A percentile compares a stretch with the other conserved stretches of the same genome.
These are phyloP conservation scores for Venustaconcha ellipsiformis DNA, from an alignment of 1,140 invertebrate genomes.

Conservation along the genomic window DNA sequence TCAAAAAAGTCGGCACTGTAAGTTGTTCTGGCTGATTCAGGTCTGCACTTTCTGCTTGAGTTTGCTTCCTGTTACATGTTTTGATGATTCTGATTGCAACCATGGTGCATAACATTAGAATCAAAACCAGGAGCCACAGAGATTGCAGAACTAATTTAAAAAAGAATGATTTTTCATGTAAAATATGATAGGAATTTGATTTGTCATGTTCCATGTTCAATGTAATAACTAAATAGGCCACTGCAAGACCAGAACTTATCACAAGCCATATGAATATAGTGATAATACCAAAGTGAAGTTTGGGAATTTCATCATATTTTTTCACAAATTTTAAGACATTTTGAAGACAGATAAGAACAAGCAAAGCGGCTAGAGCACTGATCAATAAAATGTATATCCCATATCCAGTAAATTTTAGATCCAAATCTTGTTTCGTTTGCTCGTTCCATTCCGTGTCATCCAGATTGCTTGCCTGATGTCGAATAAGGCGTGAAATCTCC, in stretches of 20 bases:
- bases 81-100: constrained; percentile 9
- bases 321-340: constrained; percentile 35
- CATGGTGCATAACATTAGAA: constrained; percentile 19
- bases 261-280: constrained; percentile 24
- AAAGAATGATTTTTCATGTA: constrained; percentile 22
- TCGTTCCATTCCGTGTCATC: constrained; percentile 12
- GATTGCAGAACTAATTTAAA: constrained; percentile 26
- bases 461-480: constrained; percentile 36
- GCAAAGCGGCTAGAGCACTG: constrained; percentile 35
- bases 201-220: constrained; percentile 6
- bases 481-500: constrained; percentile 50
- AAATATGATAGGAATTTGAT: constrained; percentile 5
- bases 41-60: constrained; percentile 18
- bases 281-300: constrained; percentile 26
- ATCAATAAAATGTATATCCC: constrained; percentile 52
- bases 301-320: constrained; percentile 33
- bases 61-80: constrained; percentile 16
- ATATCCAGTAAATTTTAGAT: constrained; percentile 43
- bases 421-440: neutral
- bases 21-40: constrained; percentile 26
- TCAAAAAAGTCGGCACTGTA: constrained; percentile 44
- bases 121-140: constrained; percentile 16
- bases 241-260: constrained; percentile 15
- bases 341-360: constrained; percentile 38
- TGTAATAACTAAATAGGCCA: constrained; percentile 19